Percentiles rank a stretch among this genome's conserved stretches.
These are phyloP conservation scores for Pristionchus pacificus DNA, from an alignment of 1,140 invertebrate genomes.

Conservation along the genomic window DNA sequence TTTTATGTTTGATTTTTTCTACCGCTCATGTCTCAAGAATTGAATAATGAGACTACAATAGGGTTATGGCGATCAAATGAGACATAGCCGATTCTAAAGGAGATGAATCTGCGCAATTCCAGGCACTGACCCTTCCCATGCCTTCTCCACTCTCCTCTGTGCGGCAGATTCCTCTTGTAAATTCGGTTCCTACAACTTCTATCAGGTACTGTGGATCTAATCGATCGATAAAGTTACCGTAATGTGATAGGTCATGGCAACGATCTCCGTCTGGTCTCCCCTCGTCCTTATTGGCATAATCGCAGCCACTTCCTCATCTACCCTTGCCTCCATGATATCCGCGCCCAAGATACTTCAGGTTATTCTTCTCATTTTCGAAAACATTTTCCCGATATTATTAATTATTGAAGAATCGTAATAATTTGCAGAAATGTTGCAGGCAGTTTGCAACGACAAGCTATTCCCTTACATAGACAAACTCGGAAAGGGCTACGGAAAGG, in stretches of 20 bases:
- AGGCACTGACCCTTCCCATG: too few species aligned
- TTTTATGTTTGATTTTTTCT: too few species aligned
- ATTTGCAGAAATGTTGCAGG: too few species aligned
- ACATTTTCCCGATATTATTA: neutral
- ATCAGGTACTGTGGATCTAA: slow-evolving; percentile 66
- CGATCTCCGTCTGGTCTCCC: slow-evolving; percentile 81
- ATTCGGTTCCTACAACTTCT: slow-evolving; percentile 76
- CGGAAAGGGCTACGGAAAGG: slow-evolving; percentile 87
- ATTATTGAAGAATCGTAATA: too few species aligned
- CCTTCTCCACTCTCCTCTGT: slow-evolving; percentile 41
- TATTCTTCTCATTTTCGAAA: neutral
- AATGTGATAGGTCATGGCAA: slow-evolving; percentile 70
- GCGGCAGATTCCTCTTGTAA: slow-evolving; percentile 61
- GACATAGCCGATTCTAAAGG: too few species aligned
- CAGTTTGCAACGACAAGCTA: slow-evolving; percentile 84
- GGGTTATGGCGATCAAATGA: too few species aligned
- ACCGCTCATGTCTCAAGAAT: too few species aligned
- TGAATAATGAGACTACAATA: too few species aligned
- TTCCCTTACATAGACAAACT: slow-evolving; percentile 89
- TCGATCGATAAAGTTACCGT: too few species aligned
- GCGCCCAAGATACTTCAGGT: neutral
- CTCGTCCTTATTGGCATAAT: slow-evolving; percentile 65
- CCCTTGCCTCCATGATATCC: neutral
- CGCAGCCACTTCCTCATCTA: neutral
- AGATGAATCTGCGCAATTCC: too few species aligned